phyloP scores from a whole-genome alignment of 2,113 vertebrate species.

The Glaucomys volans region DNA sequence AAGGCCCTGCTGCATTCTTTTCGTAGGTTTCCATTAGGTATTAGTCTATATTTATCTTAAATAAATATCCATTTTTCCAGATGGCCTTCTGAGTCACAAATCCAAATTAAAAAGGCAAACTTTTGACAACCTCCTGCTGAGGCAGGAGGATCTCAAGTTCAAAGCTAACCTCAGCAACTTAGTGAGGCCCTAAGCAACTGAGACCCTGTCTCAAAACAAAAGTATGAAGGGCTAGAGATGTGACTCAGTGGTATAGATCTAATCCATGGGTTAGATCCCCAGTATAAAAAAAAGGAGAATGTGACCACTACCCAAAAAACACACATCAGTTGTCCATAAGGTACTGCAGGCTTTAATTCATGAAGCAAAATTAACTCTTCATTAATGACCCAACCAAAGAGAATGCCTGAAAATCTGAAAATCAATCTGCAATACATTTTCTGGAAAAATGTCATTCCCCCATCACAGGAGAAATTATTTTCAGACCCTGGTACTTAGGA shows the following conservation, averaged over 20 bases:
- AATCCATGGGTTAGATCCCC: too few species aligned
- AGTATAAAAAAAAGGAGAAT: constrained; percentile 1
- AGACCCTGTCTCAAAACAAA: too few species aligned
- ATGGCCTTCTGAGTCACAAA: not conserved
- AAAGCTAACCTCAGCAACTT: too few species aligned
- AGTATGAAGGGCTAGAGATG: too few species aligned
- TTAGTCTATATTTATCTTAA: not conserved
- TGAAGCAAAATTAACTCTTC: constrained; percentile 68
- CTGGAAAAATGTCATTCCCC: constrained; percentile 77
- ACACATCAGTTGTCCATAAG: not conserved
- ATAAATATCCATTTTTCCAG: not conserved
- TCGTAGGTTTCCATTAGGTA: not conserved
- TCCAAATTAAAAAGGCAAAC: constrained; percentile 11
- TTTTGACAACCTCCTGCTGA: not conserved
- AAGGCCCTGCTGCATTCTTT: not conserved
- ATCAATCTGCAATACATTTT: constrained; percentile 78
- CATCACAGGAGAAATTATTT: constrained; percentile 82
- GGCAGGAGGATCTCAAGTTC: too few species aligned
- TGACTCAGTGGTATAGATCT: too few species aligned
- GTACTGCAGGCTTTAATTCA: constrained; percentile 46
- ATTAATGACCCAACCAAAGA: constrained; percentile 36
- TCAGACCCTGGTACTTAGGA: constrained; percentile 75
- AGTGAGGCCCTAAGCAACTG: too few species aligned
- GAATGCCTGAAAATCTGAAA: constrained; percentile 44
- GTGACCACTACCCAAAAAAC: not conserved